Evolutionary conservation across 2,797 vertebrate species (phyloP), one percentile per base, ranked within the genome.

Genomic region (Xiphophorus birchmanni): DNA sequence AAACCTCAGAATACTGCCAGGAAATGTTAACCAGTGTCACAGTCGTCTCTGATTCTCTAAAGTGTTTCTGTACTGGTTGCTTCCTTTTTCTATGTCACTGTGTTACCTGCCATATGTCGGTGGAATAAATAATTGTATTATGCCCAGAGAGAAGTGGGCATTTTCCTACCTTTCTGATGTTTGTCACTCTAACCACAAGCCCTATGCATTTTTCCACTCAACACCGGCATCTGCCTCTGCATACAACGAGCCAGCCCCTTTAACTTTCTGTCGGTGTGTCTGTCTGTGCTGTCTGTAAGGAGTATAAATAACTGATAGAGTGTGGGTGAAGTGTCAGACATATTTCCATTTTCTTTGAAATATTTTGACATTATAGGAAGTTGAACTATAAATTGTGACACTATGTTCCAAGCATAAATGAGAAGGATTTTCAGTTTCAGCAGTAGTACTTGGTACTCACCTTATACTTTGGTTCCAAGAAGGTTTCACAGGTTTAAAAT

Each of bases 131-230:
- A 82, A 76, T 75, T 73, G 26, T 75, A 37, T 77, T 73, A 78
- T 82, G 77, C 67, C 84, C 80, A 50, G 73, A 79, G 86, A 89
- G 44, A 82, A 72, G 45, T 80, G 73, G 81, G 83, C 58, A 48
- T 29, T 80, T 83, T 85, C 73, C 58, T 4, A 73, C 75, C 44
- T 79, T 73, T 88, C 88, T 91, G 67, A 89, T 89, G 94, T 95
- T 94, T 95, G 86, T 87, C 94, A 93, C 93, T 81, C 82, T 79
- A 90, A 94, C 95, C 96, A 91, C 95, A 96, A 86, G 81, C 90
- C 88, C 81, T 69, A 76, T 80, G 44, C 79, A 86, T 89, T 94
- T 72, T 96, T 95, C 95, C 95, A 93, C 83, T 88, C 81, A 81
- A 63, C 76, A 67, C 23, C 80, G 58, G 32, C 40, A 37, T 77